phyloP scores from a whole-genome alignment of 2,888 invertebrate species.

The Catocala sponsa region DNA sequence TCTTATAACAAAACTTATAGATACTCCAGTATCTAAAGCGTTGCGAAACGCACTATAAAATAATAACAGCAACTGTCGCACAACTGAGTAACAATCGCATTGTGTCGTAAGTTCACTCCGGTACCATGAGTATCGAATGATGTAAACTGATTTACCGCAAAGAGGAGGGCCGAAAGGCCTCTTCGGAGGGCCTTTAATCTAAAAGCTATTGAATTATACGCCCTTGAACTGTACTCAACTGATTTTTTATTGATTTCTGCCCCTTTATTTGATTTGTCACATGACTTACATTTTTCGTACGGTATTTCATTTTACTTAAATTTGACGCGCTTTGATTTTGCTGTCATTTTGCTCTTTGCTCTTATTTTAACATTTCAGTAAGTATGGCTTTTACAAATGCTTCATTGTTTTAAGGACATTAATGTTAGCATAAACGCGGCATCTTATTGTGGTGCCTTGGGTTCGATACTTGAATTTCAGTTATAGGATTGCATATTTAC shows the following conservation, averaged over 20 bases:
- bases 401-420: too few species aligned
- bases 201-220: conserved; percentile 59
- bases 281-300: neutral
- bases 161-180: conserved; percentile 38
- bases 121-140: conserved; percentile 33
- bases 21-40: too few species aligned
- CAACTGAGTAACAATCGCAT: conserved; percentile 23
- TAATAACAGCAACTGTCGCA: neutral
- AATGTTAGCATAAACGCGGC: too few species aligned
- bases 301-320: conserved; percentile 16
- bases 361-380: too few species aligned
- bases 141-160: conserved; percentile 57
- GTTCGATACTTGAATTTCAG: too few species aligned
- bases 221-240: conserved; percentile 43
- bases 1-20: too few species aligned
- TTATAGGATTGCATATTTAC: too few species aligned
- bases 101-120: conserved; percentile 11
- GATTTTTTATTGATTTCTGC: conserved; percentile 42
- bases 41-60: too few species aligned
- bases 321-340: neutral
- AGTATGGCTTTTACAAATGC: too few species aligned
- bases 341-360: too few species aligned
- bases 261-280: conserved; percentile 36
- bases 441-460: too few species aligned
- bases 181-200: conserved; percentile 56